Base-by-base conservation (phyloP, 2,797 vertebrate genomes). In the Ceryle rudis region DNA sequence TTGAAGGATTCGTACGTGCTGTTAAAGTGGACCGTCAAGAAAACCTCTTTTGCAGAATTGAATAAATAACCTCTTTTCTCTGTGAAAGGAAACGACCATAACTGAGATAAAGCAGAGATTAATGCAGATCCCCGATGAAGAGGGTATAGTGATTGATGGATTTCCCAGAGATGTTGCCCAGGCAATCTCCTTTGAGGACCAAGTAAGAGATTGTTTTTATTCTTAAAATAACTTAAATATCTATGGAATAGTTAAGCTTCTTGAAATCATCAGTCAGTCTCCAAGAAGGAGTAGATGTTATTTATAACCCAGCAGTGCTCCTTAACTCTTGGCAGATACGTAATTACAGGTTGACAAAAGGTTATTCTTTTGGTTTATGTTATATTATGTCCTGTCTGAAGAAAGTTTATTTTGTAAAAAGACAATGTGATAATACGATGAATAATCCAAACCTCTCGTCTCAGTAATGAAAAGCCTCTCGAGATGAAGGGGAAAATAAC, bases 31-130 rank as follows among this genome's bases (percentile, higher is more conserved):
- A 72, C 44, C 42, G n/a, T 47, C 64, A 92, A 81, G 66, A 69
- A 90, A 84, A 85, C 33, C 14, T 86, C 22, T 51, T 79, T 81
- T 71, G 37, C 14, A 7, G 52, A 78, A 37, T 39, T 75, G 52
- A 46, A 67, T 88, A 52, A 67, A 35, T 64, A 47, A 66, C 11
- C 93, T 95, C 10, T 94, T 96, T 91, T 94, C 61, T 97, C 26
- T 89, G 47, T 96, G 81, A 81, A 97, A 99, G 99, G 99, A 99
- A 97, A 99, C 99, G 20, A 99, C 99, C 47, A 99, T 99, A 96
- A 99, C 99, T 15, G 99, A 99, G 97, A 99, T 99, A 97, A 99
- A 99, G 97, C 99, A 99, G 97, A 99, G 98, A 97, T 97, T 99
- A 90, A 99, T 99, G 99, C 99, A 99, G 97, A 99, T 99, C 88